A percentile compares a stretch with the other conserved stretches of the same genome.
Evolutionary conservation across 2,797 vertebrate genomes (phyloP).

Genomic region (Pteropus rufus): DNA sequence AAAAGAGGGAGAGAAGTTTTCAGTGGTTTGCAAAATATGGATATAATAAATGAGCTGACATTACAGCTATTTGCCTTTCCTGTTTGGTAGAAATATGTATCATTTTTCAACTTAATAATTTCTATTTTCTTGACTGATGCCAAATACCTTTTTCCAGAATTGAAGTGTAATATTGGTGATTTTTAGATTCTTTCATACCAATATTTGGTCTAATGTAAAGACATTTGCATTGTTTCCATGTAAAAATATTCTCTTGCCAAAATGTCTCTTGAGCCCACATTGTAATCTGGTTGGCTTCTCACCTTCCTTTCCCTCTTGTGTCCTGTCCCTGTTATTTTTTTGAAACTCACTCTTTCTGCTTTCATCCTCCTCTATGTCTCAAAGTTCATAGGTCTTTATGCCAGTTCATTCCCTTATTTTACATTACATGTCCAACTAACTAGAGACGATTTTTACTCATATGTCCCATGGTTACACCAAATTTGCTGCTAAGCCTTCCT

Average conservation of each 20-base stretch:
- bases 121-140: background rate
- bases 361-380: background rate
- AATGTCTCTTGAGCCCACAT: background rate
- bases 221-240: background rate
- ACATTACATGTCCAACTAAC: background rate
- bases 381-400: background rate
- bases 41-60: background rate
- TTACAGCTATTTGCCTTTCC: slow-evolving; percentile 7
- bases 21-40: background rate
- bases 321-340: background rate
- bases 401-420: background rate
- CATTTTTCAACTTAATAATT: slow-evolving; percentile 42
- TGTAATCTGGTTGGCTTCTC: background rate
- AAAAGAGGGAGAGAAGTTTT: background rate
- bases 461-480: background rate
- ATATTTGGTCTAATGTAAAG: background rate
- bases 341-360: background rate
- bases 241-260: background rate
- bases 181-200: background rate
- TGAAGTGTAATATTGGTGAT: background rate
- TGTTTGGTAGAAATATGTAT: background rate
- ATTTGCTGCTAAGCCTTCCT: background rate
- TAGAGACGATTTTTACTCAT: background rate
- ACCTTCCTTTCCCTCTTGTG: background rate
- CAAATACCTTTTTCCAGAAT: slow-evolving; percentile 35